Conservation (phyloP, 2,113 vertebrate species). For the Otocyon megalotis region DNA sequence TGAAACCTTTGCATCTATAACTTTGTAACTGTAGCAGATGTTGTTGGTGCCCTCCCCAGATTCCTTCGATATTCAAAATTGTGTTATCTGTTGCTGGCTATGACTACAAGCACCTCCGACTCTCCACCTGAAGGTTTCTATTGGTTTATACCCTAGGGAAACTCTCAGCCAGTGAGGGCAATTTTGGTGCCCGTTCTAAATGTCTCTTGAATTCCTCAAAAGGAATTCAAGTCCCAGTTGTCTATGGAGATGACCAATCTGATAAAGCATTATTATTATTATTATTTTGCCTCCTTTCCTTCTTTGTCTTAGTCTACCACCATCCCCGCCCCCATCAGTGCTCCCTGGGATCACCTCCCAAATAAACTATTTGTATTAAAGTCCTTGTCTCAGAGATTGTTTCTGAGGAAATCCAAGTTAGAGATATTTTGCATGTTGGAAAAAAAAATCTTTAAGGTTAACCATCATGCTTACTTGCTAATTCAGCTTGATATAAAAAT, state of each 20-base stretch:
- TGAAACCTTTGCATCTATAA: neutral
- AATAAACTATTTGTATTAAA: neutral
- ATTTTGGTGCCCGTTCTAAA: neutral
- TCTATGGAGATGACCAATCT: neutral
- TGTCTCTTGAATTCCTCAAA: neutral
- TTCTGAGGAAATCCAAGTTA: neutral
- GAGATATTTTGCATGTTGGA: neutral
- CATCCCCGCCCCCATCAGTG: neutral
- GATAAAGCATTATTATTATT: neutral
- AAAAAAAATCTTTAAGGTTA: neutral
- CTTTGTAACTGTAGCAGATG: neutral
- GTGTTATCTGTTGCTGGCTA: neutral
- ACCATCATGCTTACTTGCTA: neutral
- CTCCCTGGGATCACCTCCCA: neutral
- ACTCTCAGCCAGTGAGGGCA: neutral
- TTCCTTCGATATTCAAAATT: neutral
- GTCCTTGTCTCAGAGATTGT: neutral
- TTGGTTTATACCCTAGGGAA: neutral
- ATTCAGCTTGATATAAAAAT: slow-evolving; percentile 13
- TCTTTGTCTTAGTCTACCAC: neutral
- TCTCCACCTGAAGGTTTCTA: neutral
- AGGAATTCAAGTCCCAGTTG: neutral
- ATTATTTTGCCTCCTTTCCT: neutral
- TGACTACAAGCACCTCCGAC: neutral
- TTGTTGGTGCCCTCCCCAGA: neutral